Conservation (phyloP, 2,113 vertebrate species). For the Gracilinanus agilis region DNA sequence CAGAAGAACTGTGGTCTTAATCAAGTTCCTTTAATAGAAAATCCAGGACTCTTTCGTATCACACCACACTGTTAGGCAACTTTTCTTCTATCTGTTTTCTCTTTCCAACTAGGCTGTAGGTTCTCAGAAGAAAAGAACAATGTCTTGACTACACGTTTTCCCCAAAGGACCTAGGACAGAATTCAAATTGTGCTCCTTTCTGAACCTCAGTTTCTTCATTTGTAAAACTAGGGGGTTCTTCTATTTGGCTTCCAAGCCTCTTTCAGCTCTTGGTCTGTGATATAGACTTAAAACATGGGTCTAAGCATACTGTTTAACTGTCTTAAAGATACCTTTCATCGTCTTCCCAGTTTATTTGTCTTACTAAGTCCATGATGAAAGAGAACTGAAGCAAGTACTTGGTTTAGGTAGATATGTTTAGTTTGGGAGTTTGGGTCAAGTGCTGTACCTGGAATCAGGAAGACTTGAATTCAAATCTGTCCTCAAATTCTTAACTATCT, state of each 20-base stretch:
- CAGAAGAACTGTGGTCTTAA: no score
- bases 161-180: background rate
- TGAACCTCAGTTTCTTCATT: background rate
- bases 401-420: background rate
- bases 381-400: background rate
- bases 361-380: slow-evolving; percentile 25
- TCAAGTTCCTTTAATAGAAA: no score
- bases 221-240: background rate
- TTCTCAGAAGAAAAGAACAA: no score
- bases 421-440: background rate
- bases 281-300: background rate
- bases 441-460: background rate
- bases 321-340: background rate
- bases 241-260: background rate
- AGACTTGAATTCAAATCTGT: no score
- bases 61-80: no score
- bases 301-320: no score
- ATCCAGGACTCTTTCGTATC: no score
- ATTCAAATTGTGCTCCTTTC: background rate
- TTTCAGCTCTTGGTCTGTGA: background rate
- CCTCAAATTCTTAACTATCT: no score
- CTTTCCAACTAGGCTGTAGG: no score
- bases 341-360: background rate
- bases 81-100: no score
- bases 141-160: no score